Percentiles rank a stretch among this genome's conserved stretches.
Conservation (phyloP, 2,797 vertebrate genomes). For the Sarcoramphus papa region DNA sequence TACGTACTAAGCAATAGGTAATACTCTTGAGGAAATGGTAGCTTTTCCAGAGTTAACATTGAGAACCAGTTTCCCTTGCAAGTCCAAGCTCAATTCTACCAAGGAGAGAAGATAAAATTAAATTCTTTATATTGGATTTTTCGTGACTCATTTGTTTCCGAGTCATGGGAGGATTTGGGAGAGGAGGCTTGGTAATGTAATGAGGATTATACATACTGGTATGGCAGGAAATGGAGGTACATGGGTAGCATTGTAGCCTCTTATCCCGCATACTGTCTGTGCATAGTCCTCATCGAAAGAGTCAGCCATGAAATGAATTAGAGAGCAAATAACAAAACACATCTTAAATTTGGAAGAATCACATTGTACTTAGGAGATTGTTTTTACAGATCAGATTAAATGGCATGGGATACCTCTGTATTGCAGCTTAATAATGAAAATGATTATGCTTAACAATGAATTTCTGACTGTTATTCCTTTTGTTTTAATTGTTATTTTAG, state of each 20-base stretch:
- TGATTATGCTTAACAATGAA: neutral
- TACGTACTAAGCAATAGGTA: neutral
- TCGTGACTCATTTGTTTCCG: neutral
- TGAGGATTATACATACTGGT: neutral
- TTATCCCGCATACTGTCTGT: neutral
- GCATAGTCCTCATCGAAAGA: neutral
- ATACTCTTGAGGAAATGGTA: neutral
- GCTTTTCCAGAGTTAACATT: neutral
- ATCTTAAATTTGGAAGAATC: neutral
- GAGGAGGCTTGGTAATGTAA: neutral
- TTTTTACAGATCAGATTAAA: neutral
- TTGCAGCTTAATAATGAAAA: neutral
- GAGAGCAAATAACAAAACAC: neutral
- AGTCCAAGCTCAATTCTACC: neutral
- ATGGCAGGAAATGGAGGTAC: neutral
- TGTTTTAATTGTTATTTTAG: slow-evolving; percentile 66
- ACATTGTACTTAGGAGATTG: neutral
- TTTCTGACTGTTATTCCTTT: neutral
- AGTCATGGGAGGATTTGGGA: neutral
- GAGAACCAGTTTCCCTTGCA: neutral
- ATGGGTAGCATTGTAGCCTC: neutral
- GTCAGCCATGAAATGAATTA: neutral
- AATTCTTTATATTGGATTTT: neutral
- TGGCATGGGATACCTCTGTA: neutral
- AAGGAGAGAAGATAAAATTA: neutral